These are phyloP conservation scores for Dinomys branickii DNA, from an alignment of 2,113 vertebrate species.

Conservation along the genomic window DNA sequence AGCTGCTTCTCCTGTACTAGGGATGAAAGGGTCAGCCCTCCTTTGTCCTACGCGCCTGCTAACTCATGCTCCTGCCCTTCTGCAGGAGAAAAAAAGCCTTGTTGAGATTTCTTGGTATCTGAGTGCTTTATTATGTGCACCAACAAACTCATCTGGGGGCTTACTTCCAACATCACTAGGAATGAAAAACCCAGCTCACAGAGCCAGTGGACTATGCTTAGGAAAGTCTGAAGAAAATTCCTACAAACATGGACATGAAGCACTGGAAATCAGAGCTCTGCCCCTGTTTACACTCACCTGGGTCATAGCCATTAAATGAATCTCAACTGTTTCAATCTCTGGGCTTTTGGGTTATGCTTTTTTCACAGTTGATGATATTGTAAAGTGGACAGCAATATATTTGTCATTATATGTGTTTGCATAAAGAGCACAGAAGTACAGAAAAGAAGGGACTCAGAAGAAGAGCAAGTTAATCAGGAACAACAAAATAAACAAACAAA, in stretches of 20 bases:
- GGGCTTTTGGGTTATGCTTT: rapidly evolving
- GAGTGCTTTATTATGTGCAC: not conserved
- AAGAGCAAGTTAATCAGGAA: not conserved
- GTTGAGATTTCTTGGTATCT: not conserved
- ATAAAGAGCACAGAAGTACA: not conserved
- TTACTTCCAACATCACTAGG: not conserved
- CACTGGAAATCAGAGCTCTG: rapidly evolving
- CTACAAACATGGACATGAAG: rapidly evolving
- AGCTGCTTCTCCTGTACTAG: not conserved
- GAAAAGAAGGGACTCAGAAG: not conserved
- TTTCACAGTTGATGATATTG: not conserved
- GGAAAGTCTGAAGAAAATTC: not conserved
- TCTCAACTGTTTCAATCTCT: rapidly evolving
- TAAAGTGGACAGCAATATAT: rapidly evolving
- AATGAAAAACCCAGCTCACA: too few relatives aligned
- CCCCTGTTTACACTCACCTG: rapidly evolving
- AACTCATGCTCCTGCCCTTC: not conserved
- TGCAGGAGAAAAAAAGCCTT: not conserved
- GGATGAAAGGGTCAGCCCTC: not conserved
- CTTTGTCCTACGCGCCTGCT: not conserved
- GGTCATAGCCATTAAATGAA: rapidly evolving
- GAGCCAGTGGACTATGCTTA: rapidly evolving
- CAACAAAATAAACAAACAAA: not conserved
- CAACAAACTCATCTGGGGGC: not conserved
- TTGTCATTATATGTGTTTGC: rapidly evolving